Conservation (phyloP, 2,888 invertebrate species). For the Heliconius ismenius region DNA sequence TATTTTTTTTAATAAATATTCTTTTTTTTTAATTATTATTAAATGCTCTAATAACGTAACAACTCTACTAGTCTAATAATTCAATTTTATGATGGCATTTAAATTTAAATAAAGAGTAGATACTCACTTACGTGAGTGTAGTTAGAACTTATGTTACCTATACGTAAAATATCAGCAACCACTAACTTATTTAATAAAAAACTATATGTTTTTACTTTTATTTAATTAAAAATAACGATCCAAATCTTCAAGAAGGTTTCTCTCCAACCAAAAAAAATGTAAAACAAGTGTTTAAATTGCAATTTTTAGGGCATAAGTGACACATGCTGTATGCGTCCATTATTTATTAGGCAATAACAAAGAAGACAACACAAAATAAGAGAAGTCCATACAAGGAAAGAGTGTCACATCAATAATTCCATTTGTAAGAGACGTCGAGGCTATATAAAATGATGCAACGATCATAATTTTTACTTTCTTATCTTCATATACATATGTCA, state of each 20-base stretch:
- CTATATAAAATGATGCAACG: constrained; percentile 7
- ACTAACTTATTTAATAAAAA: not conserved
- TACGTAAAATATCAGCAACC: not conserved
- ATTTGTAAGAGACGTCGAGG: constrained; percentile 13
- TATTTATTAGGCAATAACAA: constrained; percentile 15
- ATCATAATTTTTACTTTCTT: constrained; percentile 13
- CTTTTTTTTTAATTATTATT: too few species aligned
- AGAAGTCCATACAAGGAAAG: constrained; percentile 27
- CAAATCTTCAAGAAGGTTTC: not conserved
- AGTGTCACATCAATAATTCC: constrained; percentile 10
- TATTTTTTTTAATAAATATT: too few species aligned
- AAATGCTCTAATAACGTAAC: not conserved
- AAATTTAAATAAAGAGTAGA: not conserved
- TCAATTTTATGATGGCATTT: not conserved
- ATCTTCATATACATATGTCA: too few species aligned
- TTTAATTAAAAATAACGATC: not conserved
- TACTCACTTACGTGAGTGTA: not conserved
- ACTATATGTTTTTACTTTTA: too few species aligned
- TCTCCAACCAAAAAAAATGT: not conserved
- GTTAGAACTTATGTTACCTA: not conserved
- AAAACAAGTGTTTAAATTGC: constrained; percentile 4
- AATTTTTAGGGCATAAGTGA: not conserved
- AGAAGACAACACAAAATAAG: constrained; percentile 24
- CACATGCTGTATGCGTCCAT: constrained; percentile 28
- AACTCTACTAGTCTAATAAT: not conserved